These are phyloP conservation scores for Leptinotarsa tumamoca DNA, from an alignment of 2,888 invertebrate genomes.

Conservation along the genomic window DNA sequence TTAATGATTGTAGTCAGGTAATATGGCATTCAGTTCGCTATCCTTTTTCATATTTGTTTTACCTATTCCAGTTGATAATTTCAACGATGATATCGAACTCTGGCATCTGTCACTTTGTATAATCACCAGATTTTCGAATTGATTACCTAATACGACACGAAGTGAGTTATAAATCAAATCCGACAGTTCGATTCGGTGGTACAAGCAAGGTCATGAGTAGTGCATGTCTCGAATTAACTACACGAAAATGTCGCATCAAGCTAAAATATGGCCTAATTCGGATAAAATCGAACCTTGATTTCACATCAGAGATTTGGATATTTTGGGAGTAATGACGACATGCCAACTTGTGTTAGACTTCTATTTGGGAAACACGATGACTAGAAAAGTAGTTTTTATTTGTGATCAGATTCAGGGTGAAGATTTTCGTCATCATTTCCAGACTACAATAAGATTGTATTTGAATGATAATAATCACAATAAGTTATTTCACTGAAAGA, in stretches of 20 bases:
- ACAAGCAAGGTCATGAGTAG: slow-evolving; percentile 8
- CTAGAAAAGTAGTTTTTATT: not conserved
- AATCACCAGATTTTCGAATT: slow-evolving; percentile 1
- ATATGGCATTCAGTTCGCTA: too few relatives aligned
- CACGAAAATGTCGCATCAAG: slow-evolving; percentile 20
- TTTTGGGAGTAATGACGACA: not conserved
- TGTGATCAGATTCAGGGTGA: too few relatives aligned
- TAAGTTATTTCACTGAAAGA: too few relatives aligned
- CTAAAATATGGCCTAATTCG: not conserved
- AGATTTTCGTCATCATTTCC: too few relatives aligned
- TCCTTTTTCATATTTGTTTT: too few relatives aligned
- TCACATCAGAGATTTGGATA: slow-evolving; percentile 4
- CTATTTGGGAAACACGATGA: not conserved
- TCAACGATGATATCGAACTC: not conserved
- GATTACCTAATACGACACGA: not conserved
- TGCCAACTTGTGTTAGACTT: not conserved
- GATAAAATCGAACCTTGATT: slow-evolving; percentile 11
- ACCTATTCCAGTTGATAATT: too few relatives aligned
- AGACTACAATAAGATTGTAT: too few relatives aligned
- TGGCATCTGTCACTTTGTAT: not conserved
- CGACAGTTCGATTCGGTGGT: not conserved
- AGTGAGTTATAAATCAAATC: slow-evolving; percentile 2
- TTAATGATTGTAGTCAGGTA: too few relatives aligned
- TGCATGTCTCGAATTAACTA: slow-evolving; percentile 5
- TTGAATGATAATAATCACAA: too few relatives aligned